Conservation (phyloP, 2,113 vertebrate genomes). For the Naja naja region DNA sequence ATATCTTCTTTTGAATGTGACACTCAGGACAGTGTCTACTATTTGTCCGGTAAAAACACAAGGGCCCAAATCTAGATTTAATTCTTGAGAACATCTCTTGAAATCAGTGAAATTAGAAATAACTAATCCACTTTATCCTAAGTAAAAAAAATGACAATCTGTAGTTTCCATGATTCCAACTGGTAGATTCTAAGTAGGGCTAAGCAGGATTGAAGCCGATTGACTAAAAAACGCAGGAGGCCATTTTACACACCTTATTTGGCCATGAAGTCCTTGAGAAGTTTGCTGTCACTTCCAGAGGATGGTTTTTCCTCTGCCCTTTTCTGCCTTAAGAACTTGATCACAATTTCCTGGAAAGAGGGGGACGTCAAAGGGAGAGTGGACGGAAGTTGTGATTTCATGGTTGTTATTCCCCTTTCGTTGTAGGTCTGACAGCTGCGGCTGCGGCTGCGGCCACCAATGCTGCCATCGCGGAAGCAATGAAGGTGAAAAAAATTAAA, state of each 20-base stretch:
- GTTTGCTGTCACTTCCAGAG: not conserved
- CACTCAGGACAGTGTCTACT: not conserved
- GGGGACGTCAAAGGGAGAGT: slow-evolving; percentile 8
- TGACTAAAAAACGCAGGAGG: not conserved
- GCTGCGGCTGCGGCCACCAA: slow-evolving; percentile 94
- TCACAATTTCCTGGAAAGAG: not conserved
- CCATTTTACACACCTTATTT: not conserved
- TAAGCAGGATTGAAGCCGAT: not conserved
- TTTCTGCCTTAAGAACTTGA: not conserved
- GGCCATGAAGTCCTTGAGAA: not conserved
- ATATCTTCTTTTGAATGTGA: accelerated
- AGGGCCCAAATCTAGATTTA: not conserved
- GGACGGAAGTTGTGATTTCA: slow-evolving; percentile 45
- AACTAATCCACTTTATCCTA: not conserved
- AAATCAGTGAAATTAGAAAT: not conserved
- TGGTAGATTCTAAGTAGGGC: not conserved
- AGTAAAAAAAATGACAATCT: not conserved
- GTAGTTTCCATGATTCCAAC: not conserved
- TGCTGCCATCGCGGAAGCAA: slow-evolving; percentile 97
- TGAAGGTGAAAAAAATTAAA: slow-evolving; percentile 99
- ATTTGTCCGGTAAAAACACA: not conserved
- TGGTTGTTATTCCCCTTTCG: slow-evolving; percentile 59
- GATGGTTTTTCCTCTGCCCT: not conserved
- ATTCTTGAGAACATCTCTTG: not conserved
- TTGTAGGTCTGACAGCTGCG: slow-evolving; percentile 92